phyloP scores from a whole-genome alignment of 2,888 invertebrate genomes.

The Aphrophora alni region DNA sequence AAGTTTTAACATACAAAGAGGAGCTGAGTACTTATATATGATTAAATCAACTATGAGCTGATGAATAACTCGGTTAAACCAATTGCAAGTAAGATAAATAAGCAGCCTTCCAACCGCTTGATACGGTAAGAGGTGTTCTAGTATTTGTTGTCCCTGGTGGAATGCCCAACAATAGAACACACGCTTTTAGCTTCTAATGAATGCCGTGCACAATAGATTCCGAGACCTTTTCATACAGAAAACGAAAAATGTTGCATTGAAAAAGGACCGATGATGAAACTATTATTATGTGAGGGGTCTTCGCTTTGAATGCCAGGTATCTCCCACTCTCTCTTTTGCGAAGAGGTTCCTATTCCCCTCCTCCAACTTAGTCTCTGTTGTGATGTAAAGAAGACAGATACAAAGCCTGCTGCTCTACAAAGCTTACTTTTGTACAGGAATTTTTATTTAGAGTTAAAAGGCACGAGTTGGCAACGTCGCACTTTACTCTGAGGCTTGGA shows the following conservation, averaged over 20 bases:
- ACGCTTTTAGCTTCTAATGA: neutral
- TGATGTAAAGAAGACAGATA: neutral
- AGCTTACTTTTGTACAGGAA: constrained; percentile 4
- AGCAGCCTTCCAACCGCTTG: too few relatives aligned
- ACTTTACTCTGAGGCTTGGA: too few relatives aligned
- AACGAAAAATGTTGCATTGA: constrained; percentile 9
- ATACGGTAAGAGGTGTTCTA: neutral
- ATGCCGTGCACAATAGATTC: neutral
- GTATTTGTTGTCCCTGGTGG: neutral
- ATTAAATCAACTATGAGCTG: too few relatives aligned
- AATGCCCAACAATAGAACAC: neutral
- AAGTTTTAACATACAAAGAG: too few relatives aligned
- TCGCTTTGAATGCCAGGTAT: neutral
- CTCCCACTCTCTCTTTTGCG: neutral
- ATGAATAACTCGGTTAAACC: too few relatives aligned
- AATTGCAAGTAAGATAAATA: too few relatives aligned
- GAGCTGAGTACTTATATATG: too few relatives aligned
- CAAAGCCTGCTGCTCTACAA: neutral
- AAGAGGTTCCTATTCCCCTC: neutral
- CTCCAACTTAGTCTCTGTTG: neutral
- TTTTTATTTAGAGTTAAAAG: neutral
- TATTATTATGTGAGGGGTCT: neutral
- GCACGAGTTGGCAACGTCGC: neutral
- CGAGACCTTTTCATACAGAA: neutral
- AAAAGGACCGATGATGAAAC: constrained; percentile 2